phyloP scores from a whole-genome alignment of 2,113 vertebrate genomes.

The Tauraco erythrolophus region DNA sequence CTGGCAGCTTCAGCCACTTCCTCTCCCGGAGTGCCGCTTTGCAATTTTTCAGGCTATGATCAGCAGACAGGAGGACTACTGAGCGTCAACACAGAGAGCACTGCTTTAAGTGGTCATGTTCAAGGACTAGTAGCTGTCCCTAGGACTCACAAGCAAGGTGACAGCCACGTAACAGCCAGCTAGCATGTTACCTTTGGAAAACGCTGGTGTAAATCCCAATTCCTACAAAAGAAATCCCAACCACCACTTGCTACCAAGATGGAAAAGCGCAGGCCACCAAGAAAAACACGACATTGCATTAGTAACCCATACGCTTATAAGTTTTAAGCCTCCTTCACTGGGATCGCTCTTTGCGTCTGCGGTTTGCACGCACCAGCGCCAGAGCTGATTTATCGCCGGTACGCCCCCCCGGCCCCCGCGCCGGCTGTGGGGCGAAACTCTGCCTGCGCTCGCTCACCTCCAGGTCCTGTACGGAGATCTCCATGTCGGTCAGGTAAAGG shows the following conservation, averaged over 20 bases:
- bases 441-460: conserved; percentile 77
- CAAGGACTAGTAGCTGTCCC: not conserved
- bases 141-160: fast-evolving
- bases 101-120: fast-evolving
- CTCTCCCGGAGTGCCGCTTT: fast-evolving
- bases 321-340: fast-evolving
- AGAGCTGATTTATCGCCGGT: not conserved
- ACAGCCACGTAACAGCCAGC: fast-evolving
- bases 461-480: conserved; percentile 88
- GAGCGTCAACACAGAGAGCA: not conserved
- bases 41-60: fast-evolving
- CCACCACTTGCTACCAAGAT: fast-evolving
- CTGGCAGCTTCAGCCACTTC: not conserved
- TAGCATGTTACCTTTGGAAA: fast-evolving
- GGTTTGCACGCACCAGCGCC: too few species aligned
- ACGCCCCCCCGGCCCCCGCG: not conserved
- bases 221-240: not conserved
- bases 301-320: fast-evolving
- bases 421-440: too few species aligned
- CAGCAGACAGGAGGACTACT: too few species aligned
- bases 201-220: not conserved
- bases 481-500: conserved; percentile 90
- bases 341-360: too few species aligned
- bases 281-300: fast-evolving
- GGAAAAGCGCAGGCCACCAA: fast-evolving